Conservation (phyloP, 2,113 vertebrate genomes). For the Microtus pennsylvanicus region DNA sequence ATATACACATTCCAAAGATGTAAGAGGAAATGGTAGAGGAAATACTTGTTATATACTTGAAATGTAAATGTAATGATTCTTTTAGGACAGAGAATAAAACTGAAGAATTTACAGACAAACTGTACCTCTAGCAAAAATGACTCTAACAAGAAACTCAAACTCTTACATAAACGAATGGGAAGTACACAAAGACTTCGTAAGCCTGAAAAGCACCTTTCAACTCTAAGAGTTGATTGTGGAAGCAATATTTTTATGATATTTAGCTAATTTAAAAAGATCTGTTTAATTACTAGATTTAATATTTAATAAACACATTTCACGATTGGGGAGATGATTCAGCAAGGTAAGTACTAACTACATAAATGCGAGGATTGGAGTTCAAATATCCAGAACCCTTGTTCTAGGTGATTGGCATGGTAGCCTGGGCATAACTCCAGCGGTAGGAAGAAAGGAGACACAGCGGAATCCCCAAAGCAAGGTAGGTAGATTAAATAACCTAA, state of each 20-base stretch:
- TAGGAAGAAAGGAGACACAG: background rate
- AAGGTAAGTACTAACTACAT: background rate
- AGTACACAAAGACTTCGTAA: background rate
- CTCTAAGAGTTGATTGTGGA: constrained; percentile 14
- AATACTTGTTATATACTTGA: background rate
- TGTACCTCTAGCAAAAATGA: constrained; percentile 42
- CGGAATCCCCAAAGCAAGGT: background rate
- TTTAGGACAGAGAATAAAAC: constrained; percentile 15
- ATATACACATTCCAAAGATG: background rate
- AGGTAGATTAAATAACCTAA: background rate
- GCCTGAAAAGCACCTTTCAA: constrained; percentile 11
- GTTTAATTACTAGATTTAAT: constrained; percentile 35
- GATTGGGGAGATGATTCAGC: background rate
- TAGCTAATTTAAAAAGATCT: constrained; percentile 31
- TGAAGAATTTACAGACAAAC: background rate
- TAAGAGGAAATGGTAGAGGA: background rate
- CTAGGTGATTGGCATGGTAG: background rate
- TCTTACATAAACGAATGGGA: constrained; percentile 3
- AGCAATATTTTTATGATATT: background rate
- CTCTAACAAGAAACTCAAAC: background rate
- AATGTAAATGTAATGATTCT: background rate
- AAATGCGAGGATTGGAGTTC: background rate
- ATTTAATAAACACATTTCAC: background rate
- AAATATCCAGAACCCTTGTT: background rate
- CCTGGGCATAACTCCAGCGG: background rate